These are phyloP conservation scores for Nymphalis c-album DNA, from an alignment of 2,888 invertebrate species.

Conservation along the genomic window DNA sequence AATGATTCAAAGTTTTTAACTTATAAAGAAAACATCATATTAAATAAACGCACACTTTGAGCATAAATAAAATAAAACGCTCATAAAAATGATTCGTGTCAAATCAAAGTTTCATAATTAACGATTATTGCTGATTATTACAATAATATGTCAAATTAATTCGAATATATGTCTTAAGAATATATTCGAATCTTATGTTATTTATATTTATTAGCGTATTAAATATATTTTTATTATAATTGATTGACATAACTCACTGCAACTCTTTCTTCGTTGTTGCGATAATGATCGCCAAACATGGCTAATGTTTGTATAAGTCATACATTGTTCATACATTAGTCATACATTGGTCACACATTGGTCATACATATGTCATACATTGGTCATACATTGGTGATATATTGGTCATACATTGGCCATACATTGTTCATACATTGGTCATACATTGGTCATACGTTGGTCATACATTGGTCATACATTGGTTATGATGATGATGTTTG, in stretches of 20 bases:
- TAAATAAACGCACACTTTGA: slow-evolving; percentile 15
- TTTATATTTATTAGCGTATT: slow-evolving; percentile 2
- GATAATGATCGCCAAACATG: not conserved
- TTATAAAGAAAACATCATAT: not conserved
- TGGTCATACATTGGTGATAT: no score
- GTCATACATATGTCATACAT: no score
- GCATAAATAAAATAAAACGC: slow-evolving; percentile 22
- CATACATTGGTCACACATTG: no score
- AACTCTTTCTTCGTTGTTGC: not conserved
- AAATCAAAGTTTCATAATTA: slow-evolving; percentile 15
- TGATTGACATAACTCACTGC: not conserved
- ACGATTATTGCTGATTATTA: slow-evolving; percentile 17
- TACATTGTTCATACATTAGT: no score
- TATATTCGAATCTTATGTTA: not conserved
- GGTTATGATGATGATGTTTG: no score
- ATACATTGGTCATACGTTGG: no score
- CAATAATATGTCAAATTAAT: slow-evolving; percentile 13
- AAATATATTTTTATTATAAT: not conserved
- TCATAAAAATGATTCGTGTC: slow-evolving; percentile 19
- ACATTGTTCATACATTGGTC: no score
- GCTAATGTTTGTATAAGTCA: not conserved
- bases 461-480: no score
- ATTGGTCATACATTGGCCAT: no score
- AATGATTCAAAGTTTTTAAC: not conserved
- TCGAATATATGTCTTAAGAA: not conserved